Percentiles rank a stretch among this genome's conserved stretches.
Conservation (phyloP, 2,888 invertebrate genomes). For the Ganaspis brasiliensis region DNA sequence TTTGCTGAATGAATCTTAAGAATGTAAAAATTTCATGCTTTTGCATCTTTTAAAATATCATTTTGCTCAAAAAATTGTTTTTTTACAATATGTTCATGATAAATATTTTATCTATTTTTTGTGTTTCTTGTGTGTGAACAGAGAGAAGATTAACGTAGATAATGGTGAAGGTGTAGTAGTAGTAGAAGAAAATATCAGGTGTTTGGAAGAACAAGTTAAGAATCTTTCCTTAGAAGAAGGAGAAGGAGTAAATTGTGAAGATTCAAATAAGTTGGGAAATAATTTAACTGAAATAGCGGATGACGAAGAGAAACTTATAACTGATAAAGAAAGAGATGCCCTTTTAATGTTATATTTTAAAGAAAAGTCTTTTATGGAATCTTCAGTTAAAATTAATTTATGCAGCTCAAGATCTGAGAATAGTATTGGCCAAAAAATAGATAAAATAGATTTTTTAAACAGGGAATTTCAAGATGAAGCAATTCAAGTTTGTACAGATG, state of each 20-base stretch:
- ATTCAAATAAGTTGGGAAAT: not conserved
- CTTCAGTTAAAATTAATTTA: not conserved
- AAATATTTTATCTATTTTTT: not conserved
- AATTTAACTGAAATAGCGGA: not conserved
- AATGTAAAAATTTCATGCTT: constrained; percentile 2
- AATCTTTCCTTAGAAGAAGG: not conserved
- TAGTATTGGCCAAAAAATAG: too few species aligned
- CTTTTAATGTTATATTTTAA: not conserved
- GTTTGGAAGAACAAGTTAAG: not conserved
- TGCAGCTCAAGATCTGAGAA: too few species aligned
- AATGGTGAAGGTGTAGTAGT: not conserved
- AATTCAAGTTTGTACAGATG: not conserved
- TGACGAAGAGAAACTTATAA: not conserved
- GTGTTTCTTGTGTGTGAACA: not conserved
- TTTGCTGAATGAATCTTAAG: not conserved
- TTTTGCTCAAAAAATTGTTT: not conserved
- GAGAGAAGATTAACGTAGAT: not conserved
- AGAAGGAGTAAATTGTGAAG: too few species aligned
- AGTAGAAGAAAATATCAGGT: not conserved
- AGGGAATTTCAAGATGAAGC: not conserved
- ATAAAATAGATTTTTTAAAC: too few species aligned
- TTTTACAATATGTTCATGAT: not conserved
- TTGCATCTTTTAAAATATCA: not conserved
- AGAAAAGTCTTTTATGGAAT: not conserved
- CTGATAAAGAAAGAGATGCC: not conserved